A percentile compares a stretch with the other conserved stretches of the same genome.
Evolutionary conservation across 2,113 vertebrate genomes (phyloP).

Genomic region (Climacteris rufus): DNA sequence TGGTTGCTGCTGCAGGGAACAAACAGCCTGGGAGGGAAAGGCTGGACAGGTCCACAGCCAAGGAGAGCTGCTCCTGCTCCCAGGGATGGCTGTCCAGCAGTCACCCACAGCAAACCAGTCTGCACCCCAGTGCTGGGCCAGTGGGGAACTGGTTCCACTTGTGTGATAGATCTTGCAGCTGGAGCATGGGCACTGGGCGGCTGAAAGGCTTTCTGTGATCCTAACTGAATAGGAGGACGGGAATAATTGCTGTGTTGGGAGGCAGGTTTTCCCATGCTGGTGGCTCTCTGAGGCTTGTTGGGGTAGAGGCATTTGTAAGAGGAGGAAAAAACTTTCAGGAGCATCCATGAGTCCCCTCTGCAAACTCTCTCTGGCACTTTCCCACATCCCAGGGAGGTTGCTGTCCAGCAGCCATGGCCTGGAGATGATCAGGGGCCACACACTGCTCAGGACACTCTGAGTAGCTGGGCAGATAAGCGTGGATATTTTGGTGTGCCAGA

Average conservation of each 20-base stretch:
- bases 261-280: background rate
- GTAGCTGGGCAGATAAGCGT: background rate
- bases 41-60: background rate
- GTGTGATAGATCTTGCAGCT: background rate
- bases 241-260: background rate
- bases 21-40: background rate
- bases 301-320: background rate
- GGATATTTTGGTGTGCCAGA: background rate
- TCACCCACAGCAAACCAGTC: background rate
- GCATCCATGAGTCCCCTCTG: background rate
- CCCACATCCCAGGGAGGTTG: background rate
- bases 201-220: background rate
- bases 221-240: background rate
- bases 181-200: rapidly evolving
- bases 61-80: background rate
- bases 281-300: background rate
- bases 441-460: background rate
- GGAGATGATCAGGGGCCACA: background rate
- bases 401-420: background rate
- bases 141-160: background rate
- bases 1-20: rapidly evolving
- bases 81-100: rapidly evolving
- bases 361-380: background rate
- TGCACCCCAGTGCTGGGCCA: rapidly evolving
- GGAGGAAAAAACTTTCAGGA: background rate